Percentiles rank a stretch among this genome's conserved stretches.
These are phyloP conservation scores for Lepus townsendii DNA, from an alignment of 2,797 vertebrate species.

Conservation along the genomic window DNA sequence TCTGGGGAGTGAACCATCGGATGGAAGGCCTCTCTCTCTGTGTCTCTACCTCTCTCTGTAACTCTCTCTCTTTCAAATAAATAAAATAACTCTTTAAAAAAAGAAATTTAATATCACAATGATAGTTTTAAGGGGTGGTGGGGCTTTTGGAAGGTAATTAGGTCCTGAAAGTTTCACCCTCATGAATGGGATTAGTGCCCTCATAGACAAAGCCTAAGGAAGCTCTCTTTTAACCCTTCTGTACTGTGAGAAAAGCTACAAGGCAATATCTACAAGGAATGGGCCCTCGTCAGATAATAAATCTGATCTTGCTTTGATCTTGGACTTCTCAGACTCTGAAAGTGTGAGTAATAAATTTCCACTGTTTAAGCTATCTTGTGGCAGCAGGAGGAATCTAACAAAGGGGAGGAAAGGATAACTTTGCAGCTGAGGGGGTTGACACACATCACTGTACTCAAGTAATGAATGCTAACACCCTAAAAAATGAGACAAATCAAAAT, in stretches of 20 bases:
- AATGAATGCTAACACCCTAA: not conserved
- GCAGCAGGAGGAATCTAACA: not conserved
- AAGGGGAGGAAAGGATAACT: no score
- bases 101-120: no score
- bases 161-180: no score
- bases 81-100: no score
- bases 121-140: no score
- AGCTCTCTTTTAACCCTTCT: not conserved
- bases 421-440: not conserved
- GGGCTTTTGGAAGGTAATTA: no score
- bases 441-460: not conserved
- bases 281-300: not conserved
- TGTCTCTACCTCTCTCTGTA: no score
- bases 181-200: not conserved
- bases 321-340: not conserved
- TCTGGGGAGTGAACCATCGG: no score
- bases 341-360: not conserved
- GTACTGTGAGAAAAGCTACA: no score
- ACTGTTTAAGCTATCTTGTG: not conserved
- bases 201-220: no score
- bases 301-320: not conserved
- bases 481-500: not conserved
- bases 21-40: no score
- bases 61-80: no score
- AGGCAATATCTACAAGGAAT: not conserved